Evolutionary conservation across 2,888 invertebrate genomes (phyloP), one percentile per base, ranked within the genome.

Genomic region (Timandra comae): DNA sequence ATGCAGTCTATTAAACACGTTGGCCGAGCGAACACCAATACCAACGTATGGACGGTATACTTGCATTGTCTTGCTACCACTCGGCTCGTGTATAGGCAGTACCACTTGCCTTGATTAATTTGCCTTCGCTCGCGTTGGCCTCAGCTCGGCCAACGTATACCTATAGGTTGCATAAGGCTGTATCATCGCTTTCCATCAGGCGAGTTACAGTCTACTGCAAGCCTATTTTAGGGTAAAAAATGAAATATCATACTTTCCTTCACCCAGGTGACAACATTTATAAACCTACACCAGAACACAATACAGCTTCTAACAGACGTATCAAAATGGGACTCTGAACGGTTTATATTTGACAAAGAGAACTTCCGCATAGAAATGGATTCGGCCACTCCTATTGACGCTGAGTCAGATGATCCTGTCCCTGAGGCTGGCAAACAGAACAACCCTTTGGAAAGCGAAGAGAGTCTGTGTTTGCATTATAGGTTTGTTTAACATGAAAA

Each of bases 241-340:
- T 7, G 3, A n/a, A 7, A 26, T 29, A 10, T 12, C 7, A 16
- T 7, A 7, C 13, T 13, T 23, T 21, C 12, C 52, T 55, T 16
- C 21, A 35, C 38, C 0, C 58, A 90, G 90, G 87, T 90, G 1
- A 59, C 63, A 9, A 80, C 78, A 6, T 90, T 89, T 51, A 71
- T 90, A 57, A 81, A 86, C 38, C 72, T 89, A 7, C 90, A 90
- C 40, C 80, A 82, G 33, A 87, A 87, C 48, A 86, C 89, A 1
- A 70, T 89, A 3, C 87, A 88, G 50, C 57, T 90, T 3, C 63
- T 90, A 28, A 77, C 86, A 4, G 88, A 88, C 34, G 81, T 90
- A 3, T 81, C 87, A 3, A 87, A 84, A 56, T 89, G 88, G 82
- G 89, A 88, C 12, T 86, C 87, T 3, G 78, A 82, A 2, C 71